These are phyloP conservation scores for Galaxea fascicularis DNA, from an alignment of 92 coral and sea anemone species.

Conservation along the genomic window DNA sequence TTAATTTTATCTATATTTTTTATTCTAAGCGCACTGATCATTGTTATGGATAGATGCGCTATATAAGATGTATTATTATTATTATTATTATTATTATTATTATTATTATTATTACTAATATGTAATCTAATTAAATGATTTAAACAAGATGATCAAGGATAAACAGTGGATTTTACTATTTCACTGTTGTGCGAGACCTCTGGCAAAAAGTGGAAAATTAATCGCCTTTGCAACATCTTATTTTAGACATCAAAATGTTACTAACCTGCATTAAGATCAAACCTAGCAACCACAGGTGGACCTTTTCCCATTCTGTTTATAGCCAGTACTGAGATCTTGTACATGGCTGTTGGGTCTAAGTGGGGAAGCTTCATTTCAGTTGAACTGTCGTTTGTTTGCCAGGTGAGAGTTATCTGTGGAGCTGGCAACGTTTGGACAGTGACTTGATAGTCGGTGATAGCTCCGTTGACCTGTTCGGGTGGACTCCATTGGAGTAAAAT, in stretches of 20 bases:
- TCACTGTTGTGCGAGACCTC: too few species aligned
- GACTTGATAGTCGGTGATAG: conserved; percentile 71
- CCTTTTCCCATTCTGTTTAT: conserved; percentile 87
- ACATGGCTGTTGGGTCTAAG: conserved; percentile 69
- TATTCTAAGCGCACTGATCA: too few species aligned
- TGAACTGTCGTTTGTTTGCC: conserved; percentile 48
- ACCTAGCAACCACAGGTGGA: conserved; percentile 87
- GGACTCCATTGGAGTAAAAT: conserved; percentile 80
- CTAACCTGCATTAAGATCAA: conserved; percentile 87
- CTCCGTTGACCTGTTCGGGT: conserved; percentile 80
- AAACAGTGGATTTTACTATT: not conserved
- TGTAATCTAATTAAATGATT: too few species aligned
- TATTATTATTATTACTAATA: too few species aligned
- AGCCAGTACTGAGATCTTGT: conserved; percentile 88
- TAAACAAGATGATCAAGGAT: too few species aligned
- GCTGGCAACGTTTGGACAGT: conserved; percentile 60
- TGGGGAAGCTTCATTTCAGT: conserved; percentile 66
- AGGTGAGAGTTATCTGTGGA: conserved; percentile 19
- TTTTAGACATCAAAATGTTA: not conserved
- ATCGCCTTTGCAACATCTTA: not conserved
- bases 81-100: too few species aligned
- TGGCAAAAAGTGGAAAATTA: not conserved
- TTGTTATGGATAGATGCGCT: too few species aligned
- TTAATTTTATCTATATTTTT: too few species aligned
- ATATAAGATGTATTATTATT: too few species aligned